A percentile compares a stretch with the other conserved stretches of the same genome.
Evolutionary conservation across 2,888 invertebrate species (phyloP).

Genomic region (Tipula confusa): DNA sequence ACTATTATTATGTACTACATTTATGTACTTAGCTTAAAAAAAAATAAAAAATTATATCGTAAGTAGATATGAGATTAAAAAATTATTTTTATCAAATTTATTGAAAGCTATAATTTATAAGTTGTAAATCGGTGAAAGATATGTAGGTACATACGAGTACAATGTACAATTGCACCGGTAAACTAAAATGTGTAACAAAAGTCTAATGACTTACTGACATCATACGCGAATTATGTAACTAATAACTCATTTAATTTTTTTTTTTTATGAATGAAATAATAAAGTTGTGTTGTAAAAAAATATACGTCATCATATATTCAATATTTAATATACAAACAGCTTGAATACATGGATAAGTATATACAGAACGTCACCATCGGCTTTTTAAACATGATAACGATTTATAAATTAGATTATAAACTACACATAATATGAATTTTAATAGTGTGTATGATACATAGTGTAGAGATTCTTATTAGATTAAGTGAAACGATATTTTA

Average conservation of each 20-base stretch:
- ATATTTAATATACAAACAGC: no score
- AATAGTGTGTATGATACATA: not conserved
- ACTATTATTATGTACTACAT: not conserved
- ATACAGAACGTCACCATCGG: not conserved
- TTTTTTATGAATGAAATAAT: not conserved
- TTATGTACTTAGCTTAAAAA: not conserved
- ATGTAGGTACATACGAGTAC: no score
- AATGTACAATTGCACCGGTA: not conserved
- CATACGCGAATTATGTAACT: not conserved
- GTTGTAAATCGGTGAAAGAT: no score
- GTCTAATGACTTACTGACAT: not conserved
- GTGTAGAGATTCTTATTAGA: slow-evolving; percentile 28
- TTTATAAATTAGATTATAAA: not conserved
- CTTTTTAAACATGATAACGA: not conserved
- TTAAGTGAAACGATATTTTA: slow-evolving; percentile 30
- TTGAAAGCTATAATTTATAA: not conserved
- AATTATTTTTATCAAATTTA: not conserved
- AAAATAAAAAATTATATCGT: not conserved
- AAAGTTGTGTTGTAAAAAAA: not conserved
- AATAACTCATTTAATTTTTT: not conserved
- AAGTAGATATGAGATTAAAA: not conserved
- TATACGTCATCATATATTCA: not conserved
- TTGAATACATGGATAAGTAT: not conserved
- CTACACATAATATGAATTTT: not conserved
- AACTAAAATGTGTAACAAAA: not conserved